These are phyloP conservation scores for Plecotus auritus DNA, from an alignment of 2,113 vertebrate genomes.

Conservation along the genomic window DNA sequence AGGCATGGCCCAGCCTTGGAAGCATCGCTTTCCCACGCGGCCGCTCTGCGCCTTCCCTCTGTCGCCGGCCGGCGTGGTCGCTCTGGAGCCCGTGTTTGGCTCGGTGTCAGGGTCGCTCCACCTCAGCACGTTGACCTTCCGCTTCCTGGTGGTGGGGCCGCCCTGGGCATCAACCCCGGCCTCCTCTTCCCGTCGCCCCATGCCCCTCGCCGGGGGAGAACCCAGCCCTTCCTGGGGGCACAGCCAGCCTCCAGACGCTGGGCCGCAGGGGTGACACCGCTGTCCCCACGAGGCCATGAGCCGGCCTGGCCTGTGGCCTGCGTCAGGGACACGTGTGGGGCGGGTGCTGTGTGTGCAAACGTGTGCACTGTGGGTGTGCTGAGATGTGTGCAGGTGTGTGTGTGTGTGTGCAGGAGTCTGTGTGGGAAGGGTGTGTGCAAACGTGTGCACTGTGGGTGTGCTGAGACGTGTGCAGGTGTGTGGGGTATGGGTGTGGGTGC, in stretches of 20 bases:
- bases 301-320: neutral
- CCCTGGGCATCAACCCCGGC: fast-evolving
- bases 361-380: neutral
- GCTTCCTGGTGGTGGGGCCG: fast-evolving
- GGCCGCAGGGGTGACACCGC: neutral
- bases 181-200: no score
- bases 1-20: fast-evolving
- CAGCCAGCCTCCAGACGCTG: fast-evolving
- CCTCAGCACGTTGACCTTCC: fast-evolving
- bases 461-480: neutral
- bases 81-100: no score
- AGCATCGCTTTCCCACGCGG: fast-evolving
- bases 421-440: no score
- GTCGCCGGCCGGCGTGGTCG: fast-evolving
- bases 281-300: neutral
- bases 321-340: neutral
- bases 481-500: neutral
- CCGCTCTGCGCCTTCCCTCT: fast-evolving
- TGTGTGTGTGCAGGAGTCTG: no score
- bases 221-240: neutral
- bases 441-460: neutral
- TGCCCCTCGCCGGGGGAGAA: fast-evolving
- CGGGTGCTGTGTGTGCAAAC: fast-evolving
- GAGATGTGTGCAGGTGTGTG: neutral
- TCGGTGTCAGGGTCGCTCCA: fast-evolving